Evolutionary conservation across 2,113 vertebrate genomes (phyloP), one percentile per base, ranked within the genome.

Genomic region (Gobiocypris rarus): DNA sequence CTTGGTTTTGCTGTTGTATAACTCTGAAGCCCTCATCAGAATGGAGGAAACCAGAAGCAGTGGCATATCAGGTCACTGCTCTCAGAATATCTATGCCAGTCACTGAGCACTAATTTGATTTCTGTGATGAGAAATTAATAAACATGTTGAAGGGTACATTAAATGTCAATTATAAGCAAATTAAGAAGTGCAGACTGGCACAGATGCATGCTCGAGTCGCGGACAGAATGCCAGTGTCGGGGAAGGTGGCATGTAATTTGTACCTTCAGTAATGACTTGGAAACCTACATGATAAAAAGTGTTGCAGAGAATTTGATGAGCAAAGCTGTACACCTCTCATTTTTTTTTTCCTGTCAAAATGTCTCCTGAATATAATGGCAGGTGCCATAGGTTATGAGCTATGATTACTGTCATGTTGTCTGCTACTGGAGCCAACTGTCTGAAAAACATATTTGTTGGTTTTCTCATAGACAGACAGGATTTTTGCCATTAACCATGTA

Each of bases 131-230:
- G 71, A 69, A 86, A 76, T 77, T 75, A 86, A 78, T 81, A 84
- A 83, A 83, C 24, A 81, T 38, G 63, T 71, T 81, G 61, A 83
- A 83, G 75, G 71, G 50, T 83, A 81, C 28, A 74, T 82, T 56
- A 73, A 77, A 85, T 85, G 75, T 81, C 77, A 84, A 83, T 88
- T 85, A 90, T 63, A 84, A 79, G 28, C 26, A 86, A 81, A 87
- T 75, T 82, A 85, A 83, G 78, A 86, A 67, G 75, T 74, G 78
- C 75, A 75, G 52, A 59, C 77, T 84, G 86, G 76, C 75, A 73
- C 24, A 34, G 83, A 84, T 28, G 84, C n/a, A 50, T 9, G 67
- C 45, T 56, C 19, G 65, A 67, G 81, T 24, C 41, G 7, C 77
- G 15, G 59, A 83, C 58, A 63, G 79, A 82, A 63, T 63, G 52